These are phyloP conservation scores for Carassius carassius DNA, from an alignment of 2,113 vertebrate genomes.

Conservation along the genomic window DNA sequence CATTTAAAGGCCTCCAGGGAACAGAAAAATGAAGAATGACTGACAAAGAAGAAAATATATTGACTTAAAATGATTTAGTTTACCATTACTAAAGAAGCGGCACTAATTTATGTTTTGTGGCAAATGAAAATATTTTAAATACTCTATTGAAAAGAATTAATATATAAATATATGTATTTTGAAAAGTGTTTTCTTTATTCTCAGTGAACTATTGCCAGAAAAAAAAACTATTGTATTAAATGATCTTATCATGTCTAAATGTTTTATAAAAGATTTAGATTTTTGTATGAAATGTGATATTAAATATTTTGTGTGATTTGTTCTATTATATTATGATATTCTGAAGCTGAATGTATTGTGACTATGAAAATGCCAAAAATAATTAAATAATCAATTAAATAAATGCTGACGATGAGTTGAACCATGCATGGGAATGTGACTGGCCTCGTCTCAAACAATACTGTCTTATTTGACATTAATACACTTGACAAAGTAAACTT, in stretches of 20 bases:
- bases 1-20: background rate
- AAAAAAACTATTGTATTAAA: constrained; percentile 63
- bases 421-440: background rate
- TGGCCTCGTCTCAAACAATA: background rate
- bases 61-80: constrained; percentile 48
- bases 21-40: background rate
- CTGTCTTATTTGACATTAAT: background rate
- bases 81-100: constrained; percentile 58
- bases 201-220: constrained; percentile 70
- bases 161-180: constrained; percentile 70
- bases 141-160: constrained; percentile 70
- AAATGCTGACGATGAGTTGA: constrained; percentile 50
- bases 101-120: constrained; percentile 71
- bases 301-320: constrained; percentile 73
- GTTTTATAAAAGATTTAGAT: constrained; percentile 77
- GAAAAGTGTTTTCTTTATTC: constrained; percentile 72
- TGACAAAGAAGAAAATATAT: constrained; percentile 6
- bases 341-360: constrained; percentile 78
- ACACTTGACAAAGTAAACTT: constrained; percentile 2
- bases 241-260: constrained; percentile 70
- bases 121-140: constrained; percentile 76
- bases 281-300: constrained; percentile 78
- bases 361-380: constrained; percentile 63
- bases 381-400: constrained; percentile 67
- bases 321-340: constrained; percentile 66